Evolutionary conservation across 2,888 invertebrate genomes (phyloP).

Genomic region (Rhagonycha lutea): DNA sequence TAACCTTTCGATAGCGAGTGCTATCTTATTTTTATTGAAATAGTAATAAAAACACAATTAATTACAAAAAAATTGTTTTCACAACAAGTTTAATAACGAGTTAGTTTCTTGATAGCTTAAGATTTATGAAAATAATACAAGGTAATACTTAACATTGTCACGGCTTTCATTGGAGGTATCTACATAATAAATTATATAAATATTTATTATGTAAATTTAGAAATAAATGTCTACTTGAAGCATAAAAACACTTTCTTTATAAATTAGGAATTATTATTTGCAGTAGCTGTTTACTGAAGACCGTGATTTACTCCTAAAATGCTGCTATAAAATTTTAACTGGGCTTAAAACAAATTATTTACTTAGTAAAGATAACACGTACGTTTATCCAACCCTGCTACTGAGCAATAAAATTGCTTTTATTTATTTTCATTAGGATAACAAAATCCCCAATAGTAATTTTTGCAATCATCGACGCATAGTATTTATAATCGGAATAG

Average conservation of each 20-base stretch:
- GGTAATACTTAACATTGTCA: no score
- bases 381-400: conserved; percentile 28
- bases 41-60: no score
- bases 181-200: no score
- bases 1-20: no score
- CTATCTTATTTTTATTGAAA: no score
- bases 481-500: conserved; percentile 23
- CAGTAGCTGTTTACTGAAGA: background rate
- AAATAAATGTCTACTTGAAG: background rate
- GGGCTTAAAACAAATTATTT: conserved; percentile 20
- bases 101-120: no score
- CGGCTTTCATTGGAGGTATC: no score
- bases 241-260: background rate
- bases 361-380: conserved; percentile 33
- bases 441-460: conserved; percentile 34
- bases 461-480: conserved; percentile 30
- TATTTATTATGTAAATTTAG: background rate
- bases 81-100: no score
- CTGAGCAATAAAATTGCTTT: conserved; percentile 34
- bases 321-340: background rate
- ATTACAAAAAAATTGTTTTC: no score
- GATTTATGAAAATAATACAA: no score
- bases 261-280: background rate
- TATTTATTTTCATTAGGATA: conserved; percentile 35
- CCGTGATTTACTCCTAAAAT: background rate